phyloP scores from a whole-genome alignment of 2,888 invertebrate genomes.

The Serrognathus titanus region DNA sequence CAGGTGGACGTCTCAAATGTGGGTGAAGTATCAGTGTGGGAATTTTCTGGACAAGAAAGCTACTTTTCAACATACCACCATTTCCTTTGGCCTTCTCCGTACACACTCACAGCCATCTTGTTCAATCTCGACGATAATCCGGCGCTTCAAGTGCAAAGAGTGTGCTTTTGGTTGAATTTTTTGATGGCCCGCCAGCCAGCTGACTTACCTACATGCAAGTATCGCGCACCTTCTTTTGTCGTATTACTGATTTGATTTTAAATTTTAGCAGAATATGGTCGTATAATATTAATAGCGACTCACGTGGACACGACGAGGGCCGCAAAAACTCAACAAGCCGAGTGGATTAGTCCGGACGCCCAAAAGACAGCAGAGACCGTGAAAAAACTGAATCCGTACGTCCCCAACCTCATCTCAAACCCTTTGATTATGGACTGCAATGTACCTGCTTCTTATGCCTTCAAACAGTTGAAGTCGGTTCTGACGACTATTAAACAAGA shows the following conservation, averaged over 20 bases:
- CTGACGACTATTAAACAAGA: conserved; percentile 52
- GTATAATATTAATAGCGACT: conserved; percentile 61
- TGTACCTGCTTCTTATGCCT: conserved; percentile 58
- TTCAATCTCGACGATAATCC: conserved; percentile 66
- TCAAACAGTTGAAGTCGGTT: conserved; percentile 59
- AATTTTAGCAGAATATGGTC: conserved; percentile 57
- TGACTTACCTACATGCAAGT: conserved; percentile 49
- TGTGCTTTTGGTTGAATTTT: conserved; percentile 73
- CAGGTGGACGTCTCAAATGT: conserved; percentile 54
- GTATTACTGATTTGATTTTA: not conserved
- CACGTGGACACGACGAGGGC: conserved; percentile 58
- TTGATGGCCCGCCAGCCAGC: conserved; percentile 58
- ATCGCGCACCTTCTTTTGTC: not conserved
- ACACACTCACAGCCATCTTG: conserved; percentile 54
- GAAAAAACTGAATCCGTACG: conserved; percentile 52
- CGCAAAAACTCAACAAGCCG: conserved; percentile 54
- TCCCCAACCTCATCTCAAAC: conserved; percentile 57
- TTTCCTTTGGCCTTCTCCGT: conserved; percentile 58
- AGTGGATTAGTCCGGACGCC: conserved; percentile 57
- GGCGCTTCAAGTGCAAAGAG: conserved; percentile 63
- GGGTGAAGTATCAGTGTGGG: conserved; percentile 68
- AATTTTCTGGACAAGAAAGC: conserved; percentile 73
- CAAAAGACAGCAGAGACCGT: conserved; percentile 50
- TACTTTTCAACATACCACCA: conserved; percentile 70
- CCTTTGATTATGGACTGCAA: conserved; percentile 62